Conservation (phyloP, 2,888 invertebrate genomes). For the Meteorus colon region DNA sequence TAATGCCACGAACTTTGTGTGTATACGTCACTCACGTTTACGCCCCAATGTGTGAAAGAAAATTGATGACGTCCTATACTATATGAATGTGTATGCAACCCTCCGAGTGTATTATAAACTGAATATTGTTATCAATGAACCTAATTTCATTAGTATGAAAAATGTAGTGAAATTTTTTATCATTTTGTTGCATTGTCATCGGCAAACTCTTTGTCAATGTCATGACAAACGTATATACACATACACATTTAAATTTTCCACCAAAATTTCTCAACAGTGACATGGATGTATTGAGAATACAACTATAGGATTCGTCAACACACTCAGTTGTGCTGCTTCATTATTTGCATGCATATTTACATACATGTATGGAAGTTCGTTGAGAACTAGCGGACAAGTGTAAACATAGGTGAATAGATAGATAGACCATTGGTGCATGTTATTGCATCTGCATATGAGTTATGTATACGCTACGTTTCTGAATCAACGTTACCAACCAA, state of each 20-base stretch:
- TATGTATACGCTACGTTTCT: constrained; percentile 2
- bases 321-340: constrained; percentile 55
- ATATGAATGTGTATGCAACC: too few relatives aligned
- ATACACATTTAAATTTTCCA: background rate
- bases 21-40: too few relatives aligned
- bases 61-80: background rate
- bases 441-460: constrained; percentile 45
- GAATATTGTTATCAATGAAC: too few relatives aligned
- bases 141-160: too few relatives aligned
- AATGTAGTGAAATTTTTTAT: background rate
- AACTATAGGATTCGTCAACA: constrained; percentile 48
- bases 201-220: background rate
- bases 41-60: too few relatives aligned
- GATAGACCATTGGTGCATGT: constrained; percentile 35
- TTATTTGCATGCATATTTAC: constrained; percentile 55
- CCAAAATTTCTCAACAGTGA: constrained; percentile 33
- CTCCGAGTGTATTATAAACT: too few relatives aligned
- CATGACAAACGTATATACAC: background rate
- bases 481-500: constrained; percentile 13
- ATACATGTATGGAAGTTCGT: constrained; percentile 48
- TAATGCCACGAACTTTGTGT: background rate
- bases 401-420: constrained; percentile 12
- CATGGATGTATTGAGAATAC: constrained; percentile 38
- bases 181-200: background rate
- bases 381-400: constrained; percentile 10